Evolutionary conservation across 1,140 invertebrate genomes (phyloP), one percentile per base, ranked within the genome.

Genomic region (Zaprionus nigranus): DNA sequence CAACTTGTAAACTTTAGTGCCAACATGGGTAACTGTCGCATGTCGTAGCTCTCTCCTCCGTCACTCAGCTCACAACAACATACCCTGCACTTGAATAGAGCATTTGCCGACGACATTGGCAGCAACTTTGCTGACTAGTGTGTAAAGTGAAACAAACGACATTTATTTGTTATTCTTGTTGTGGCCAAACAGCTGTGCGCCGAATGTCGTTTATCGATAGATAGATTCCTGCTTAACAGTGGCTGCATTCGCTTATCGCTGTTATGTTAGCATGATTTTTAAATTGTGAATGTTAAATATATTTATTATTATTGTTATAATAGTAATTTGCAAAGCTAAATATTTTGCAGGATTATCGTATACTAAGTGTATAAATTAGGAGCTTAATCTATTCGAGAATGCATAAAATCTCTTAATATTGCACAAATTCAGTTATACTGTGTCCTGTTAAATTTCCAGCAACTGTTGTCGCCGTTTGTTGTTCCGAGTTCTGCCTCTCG

Each of bases 1-100:
- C 81, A 91, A 7, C 54, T 60, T 0, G 38, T 61, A 20, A 82
- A 81, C 51, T 82, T 91, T 0, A 62, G 53, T 2, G 77, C 84
- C 11, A 91, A 46, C 3, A 62, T 12, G 0, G 66, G 65, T 1
- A 61, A 54, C 3, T 73, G 11, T 5, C 56, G 60, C 28, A 88
- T 54, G 6, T 78, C 72, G 46, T 76, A 78, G 24, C 53, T 53
- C 7, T 40, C 54, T 5, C 11, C 13, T 13, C 58, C 36, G 5
- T 34, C 30, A 2, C 51, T 22, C 2, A 77, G 38, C n/a, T 17
- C 22, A 28, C 51, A 57, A 36, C 51, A 56, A 56, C 88, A 91
- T 1, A 73, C 68, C 1, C 88, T 88, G 60, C 88, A 91, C 13
- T 70, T 70, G 0, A 5, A 3, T 13, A 20, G 5, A 17, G 1